Evolutionary conservation across 2,888 invertebrate genomes (phyloP).

Genomic region (Mantis religiosa): DNA sequence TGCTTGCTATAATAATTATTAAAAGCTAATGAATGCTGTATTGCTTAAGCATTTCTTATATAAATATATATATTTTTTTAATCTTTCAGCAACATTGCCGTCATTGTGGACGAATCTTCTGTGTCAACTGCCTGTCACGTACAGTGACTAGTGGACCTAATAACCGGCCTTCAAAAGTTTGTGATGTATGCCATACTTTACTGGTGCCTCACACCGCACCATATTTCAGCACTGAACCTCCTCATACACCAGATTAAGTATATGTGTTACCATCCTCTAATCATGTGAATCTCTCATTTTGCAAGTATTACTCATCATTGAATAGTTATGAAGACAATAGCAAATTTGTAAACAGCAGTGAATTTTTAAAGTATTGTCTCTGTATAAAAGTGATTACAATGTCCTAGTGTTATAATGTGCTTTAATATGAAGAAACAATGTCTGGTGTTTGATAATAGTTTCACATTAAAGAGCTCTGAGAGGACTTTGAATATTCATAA

Average conservation of each 20-base stretch:
- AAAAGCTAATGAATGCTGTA: too few relatives aligned
- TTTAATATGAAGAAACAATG: background rate
- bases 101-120: slow-evolving; percentile 96
- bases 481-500: background rate
- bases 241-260: slow-evolving; percentile 50
- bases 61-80: background rate
- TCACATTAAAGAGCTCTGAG: background rate
- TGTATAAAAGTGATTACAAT: background rate
- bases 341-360: background rate
- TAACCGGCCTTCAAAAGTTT: slow-evolving; percentile 81
- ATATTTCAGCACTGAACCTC: slow-evolving; percentile 83
- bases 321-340: background rate
- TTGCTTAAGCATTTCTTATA: too few relatives aligned
- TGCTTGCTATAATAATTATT: too few relatives aligned
- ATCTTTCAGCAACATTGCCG: slow-evolving; percentile 72
- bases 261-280: background rate
- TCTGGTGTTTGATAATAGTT: background rate
- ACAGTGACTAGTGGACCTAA: slow-evolving; percentile 80
- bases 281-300: background rate
- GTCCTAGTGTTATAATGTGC: background rate
- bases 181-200: slow-evolving; percentile 95
- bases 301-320: background rate
- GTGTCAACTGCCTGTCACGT: slow-evolving; percentile 76
- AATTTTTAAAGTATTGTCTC: background rate
- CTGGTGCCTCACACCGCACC: slow-evolving; percentile 87